Evolutionary conservation across 2,888 invertebrate genomes (phyloP), one percentile per base, ranked within the genome.

Genomic region (Tetragonula carbonaria): DNA sequence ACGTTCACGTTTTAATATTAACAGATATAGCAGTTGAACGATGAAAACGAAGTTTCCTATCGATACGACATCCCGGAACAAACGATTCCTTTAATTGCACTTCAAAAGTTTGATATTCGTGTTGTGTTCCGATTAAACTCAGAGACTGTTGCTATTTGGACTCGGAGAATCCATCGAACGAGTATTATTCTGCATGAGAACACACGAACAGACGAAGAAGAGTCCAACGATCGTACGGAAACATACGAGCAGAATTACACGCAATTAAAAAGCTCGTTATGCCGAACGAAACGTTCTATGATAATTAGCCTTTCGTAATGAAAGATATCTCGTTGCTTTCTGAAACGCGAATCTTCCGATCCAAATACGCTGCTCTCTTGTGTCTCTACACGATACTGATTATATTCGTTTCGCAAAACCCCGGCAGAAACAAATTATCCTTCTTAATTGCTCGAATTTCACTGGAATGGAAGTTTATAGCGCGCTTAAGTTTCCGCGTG

Each of bases 231-330:
- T n/a, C 38, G 4, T 23, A 0, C 16, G 57, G 51, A 59, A 38
- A 51, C 23, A 21, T 16, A 50, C 55, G 18, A 50, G 70, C 23
- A 21, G 8, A 51, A 33, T 50, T 21, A 18, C 23, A 13, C 1
- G 65, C 51, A 51, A 66, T 80, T 80, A 71, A 80, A 65, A 63
- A 23, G 2, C 70, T 57, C 57, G 66, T 72, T 78, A 66, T 21
- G 23, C 50, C 18, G 18, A 18, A n/a, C 21, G n/a, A 33, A 33
- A 33, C n/a, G 13, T 66, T 75, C 28, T 28, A 51, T 38, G 5
- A 11, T 78, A 71, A 72, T 78, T 65, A 28, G 11, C 71, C 21
- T 18, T 33, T 28, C 18, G n/a, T 74, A 45, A 38, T 18, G 53
- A 45, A 68, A 53, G 33, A 59, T 59, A 45, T 45, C 74, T 28